phyloP scores from a whole-genome alignment of 2,797 vertebrate genomes.

The Tapirus indicus region DNA sequence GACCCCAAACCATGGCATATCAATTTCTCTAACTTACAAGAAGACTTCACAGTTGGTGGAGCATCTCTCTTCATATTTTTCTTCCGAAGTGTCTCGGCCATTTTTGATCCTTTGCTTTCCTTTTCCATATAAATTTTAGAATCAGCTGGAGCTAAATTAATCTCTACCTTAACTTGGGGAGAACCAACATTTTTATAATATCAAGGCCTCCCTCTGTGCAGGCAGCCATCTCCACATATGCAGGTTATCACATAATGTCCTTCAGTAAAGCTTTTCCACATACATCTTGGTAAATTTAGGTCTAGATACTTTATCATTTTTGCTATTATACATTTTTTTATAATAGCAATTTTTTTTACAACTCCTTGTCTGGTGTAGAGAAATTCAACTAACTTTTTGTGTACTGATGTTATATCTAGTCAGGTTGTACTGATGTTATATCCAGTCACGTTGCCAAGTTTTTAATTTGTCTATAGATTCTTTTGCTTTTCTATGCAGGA shows the following conservation, averaged over 20 bases:
- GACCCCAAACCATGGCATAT: accelerated
- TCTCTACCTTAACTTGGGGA: accelerated
- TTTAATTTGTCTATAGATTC: background rate
- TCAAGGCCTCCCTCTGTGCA: background rate
- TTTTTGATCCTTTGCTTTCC: background rate
- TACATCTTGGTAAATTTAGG: background rate
- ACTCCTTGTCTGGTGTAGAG: background rate
- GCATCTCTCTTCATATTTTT: too few species aligned
- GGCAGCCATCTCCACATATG: background rate
- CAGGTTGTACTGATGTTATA: accelerated
- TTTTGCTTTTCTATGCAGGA: background rate
- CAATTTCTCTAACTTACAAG: accelerated
- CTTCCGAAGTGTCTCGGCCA: background rate
- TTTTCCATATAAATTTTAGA: background rate
- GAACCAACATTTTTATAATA: background rate
- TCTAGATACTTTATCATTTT: background rate
- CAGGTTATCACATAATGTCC: accelerated
- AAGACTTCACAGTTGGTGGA: too few species aligned
- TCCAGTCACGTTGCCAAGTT: background rate
- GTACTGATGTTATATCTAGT: accelerated
- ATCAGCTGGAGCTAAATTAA: background rate
- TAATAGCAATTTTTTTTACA: accelerated
- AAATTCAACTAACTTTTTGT: background rate
- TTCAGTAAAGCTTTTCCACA: background rate
- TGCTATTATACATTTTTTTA: background rate